These are phyloP conservation scores for Fregata magnificens DNA, from an alignment of 2,113 vertebrate genomes.

Conservation along the genomic window DNA sequence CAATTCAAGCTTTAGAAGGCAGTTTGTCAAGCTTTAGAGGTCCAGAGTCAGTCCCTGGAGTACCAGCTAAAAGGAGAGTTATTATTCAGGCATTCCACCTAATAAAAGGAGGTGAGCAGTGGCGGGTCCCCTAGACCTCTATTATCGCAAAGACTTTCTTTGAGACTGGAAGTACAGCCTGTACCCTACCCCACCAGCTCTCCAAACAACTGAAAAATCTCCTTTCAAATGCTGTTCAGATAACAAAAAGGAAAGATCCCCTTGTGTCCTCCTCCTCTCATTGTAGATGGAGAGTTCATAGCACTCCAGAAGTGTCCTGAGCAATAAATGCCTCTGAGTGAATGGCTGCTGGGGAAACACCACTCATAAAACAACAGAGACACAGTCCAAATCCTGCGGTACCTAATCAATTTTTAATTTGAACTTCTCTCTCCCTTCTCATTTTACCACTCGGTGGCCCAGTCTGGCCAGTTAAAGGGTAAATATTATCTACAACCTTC, in stretches of 20 bases:
- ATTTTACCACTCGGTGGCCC: background rate
- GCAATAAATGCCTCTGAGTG: background rate
- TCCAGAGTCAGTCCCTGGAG: background rate
- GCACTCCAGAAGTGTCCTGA: background rate
- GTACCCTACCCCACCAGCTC: background rate
- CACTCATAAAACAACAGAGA: background rate
- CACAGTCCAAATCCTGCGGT: background rate
- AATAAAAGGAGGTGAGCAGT: background rate
- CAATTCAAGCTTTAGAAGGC: background rate
- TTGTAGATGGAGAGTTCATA: background rate
- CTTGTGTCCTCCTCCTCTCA: background rate
- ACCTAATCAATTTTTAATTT: background rate
- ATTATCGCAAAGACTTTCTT: background rate
- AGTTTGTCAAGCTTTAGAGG: background rate
- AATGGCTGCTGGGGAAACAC: background rate
- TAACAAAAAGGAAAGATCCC: background rate
- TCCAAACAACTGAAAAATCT: background rate
- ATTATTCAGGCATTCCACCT: background rate
- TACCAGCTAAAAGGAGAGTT: background rate
- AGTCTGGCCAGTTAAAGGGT: background rate
- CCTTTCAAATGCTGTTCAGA: background rate
- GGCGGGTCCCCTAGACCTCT: background rate
- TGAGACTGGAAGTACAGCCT: background rate
- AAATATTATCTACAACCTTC: background rate
- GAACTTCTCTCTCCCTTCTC: background rate